Evolutionary conservation across 2,888 invertebrate genomes (phyloP).

Genomic region (Diaprepes abbreviatus): DNA sequence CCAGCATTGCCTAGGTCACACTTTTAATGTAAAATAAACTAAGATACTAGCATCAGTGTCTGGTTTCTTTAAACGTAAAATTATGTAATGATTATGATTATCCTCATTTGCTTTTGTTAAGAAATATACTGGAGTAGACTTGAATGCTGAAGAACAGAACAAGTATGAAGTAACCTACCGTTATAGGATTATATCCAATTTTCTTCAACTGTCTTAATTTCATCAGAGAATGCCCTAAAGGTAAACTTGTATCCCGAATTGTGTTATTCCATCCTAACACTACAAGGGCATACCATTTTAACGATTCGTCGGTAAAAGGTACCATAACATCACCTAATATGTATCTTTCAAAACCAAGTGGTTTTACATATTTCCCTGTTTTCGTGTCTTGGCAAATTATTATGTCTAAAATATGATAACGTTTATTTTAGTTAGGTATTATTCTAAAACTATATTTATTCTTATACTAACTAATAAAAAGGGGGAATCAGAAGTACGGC

Average conservation of each 20-base stretch:
- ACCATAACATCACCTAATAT: conserved; percentile 69
- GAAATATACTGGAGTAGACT: too few relatives aligned
- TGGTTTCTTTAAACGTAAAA: too few relatives aligned
- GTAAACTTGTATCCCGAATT: conserved; percentile 68
- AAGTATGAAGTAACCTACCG: conserved; percentile 69
- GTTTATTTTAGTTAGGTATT: too few relatives aligned
- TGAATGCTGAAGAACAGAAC: too few relatives aligned
- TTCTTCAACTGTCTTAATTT: conserved; percentile 76
- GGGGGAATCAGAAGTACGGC: too few relatives aligned
- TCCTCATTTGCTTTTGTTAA: too few relatives aligned
- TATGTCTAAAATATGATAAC: conserved; percentile 62
- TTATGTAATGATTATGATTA: too few relatives aligned
- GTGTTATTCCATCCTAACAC: conserved; percentile 75
- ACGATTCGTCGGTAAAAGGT: conserved; percentile 54
- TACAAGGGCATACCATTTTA: conserved; percentile 72
- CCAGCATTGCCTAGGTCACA: too few relatives aligned
- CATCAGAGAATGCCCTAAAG: conserved; percentile 73
- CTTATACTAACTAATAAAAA: too few relatives aligned
- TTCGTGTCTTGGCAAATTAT: conserved; percentile 66
- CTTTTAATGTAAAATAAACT: too few relatives aligned
- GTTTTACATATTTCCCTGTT: conserved; percentile 69
- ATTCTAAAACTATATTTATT: too few relatives aligned
- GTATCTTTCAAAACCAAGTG: conserved; percentile 68
- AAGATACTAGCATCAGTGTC: too few relatives aligned
- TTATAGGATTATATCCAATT: conserved; percentile 73